Evolutionary conservation across 2,888 invertebrate species (phyloP), one percentile per base, ranked within the genome.

Genomic region (Malacosoma neustria): DNA sequence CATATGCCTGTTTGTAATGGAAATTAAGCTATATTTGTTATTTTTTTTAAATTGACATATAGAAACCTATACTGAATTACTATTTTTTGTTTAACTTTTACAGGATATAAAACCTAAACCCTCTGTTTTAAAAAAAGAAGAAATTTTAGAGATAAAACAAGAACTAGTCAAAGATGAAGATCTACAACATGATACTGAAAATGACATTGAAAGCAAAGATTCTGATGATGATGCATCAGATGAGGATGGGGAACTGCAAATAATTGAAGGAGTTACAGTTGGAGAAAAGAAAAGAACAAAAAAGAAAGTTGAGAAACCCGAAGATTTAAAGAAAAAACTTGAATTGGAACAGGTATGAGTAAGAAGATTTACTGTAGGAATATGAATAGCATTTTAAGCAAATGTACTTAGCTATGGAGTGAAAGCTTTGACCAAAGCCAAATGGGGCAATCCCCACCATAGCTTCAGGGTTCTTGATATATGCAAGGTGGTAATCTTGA

Each of bases 241-340:
- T 3, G 43, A 42, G 11, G 46, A 54, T 11, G 54, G 56, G 7
- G 71, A 74, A n/a, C 50, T 76, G 15, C 68, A 75, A 14, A 53
- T 88, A 3, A 50, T 88, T 12, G 72, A 80, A 33, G 87, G 87
- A 12, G 61, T 88, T 1, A 71, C 69, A 36, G 69, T 85, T 1
- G 65, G 72, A 6, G 65, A 69, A 33, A 82, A 79, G 49, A 85
- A 67, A 58, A 82, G 60, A 54, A 76, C 62, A 42, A 85, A 63
- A 59, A 72, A 48, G 54, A 87, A 61, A 48, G 88, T 73, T 63
- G 71, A 60, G 38, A 79, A 61, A 57, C 68, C 68, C 35, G 85
- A 67, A 48, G 87, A 68, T 57, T 80, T 77, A 60, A 87, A 82
- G 48, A 86, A 77, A 48, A 86, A 84, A 62, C 67, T 85, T 43